phyloP scores from a whole-genome alignment of 2,113 vertebrate genomes.

The Protomyctophum bolini region DNA sequence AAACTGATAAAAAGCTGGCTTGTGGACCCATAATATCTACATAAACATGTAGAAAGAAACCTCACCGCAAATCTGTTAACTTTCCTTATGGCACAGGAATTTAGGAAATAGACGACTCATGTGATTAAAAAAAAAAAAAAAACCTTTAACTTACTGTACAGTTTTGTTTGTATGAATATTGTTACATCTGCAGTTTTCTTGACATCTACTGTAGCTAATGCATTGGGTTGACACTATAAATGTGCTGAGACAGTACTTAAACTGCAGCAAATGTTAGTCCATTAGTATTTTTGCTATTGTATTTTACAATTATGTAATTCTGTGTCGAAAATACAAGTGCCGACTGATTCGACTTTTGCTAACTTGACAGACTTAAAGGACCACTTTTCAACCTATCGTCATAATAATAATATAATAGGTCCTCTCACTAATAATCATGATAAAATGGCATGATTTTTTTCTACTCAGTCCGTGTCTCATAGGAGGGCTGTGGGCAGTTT shows the following conservation, averaged over 20 bases:
- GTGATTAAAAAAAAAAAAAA: not conserved
- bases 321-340: slow-evolving; percentile 32
- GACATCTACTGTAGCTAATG: no score
- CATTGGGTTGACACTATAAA: no score
- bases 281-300: not conserved
- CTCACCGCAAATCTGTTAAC: slow-evolving; percentile 10
- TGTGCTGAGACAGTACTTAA: no score
- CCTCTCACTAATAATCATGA: no score
- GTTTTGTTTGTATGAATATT: not conserved
- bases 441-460: no score
- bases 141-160: not conserved
- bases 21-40: slow-evolving; percentile 17
- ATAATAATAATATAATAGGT: no score
- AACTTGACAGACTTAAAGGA: slow-evolving; percentile 5
- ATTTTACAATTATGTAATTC: not conserved
- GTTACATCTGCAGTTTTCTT: not conserved
- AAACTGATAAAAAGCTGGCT: not conserved
- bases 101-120: slow-evolving; percentile 18
- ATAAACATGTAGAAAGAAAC: slow-evolving; percentile 27
- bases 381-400: no score
- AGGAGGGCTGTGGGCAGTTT: no score
- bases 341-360: not conserved
- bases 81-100: slow-evolving; percentile 27
- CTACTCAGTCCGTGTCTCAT: no score
- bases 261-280: not conserved